These are phyloP conservation scores for Monoplex corrugatus DNA, from an alignment of 2,888 invertebrate genomes.

Conservation along the genomic window DNA sequence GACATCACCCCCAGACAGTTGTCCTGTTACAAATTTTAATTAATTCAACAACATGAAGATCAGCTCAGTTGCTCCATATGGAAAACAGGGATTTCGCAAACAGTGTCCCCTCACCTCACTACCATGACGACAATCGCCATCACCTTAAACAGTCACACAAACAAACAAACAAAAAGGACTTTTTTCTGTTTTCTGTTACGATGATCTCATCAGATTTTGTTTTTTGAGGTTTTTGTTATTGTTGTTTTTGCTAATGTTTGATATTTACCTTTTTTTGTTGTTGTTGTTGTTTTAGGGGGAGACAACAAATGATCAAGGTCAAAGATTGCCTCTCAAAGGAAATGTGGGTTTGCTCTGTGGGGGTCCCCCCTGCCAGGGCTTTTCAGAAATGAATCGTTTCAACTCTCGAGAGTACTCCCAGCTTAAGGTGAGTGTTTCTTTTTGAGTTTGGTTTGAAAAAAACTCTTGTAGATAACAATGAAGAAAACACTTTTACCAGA, in stretches of 20 bases:
- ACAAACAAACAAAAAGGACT: no score
- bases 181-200: neutral
- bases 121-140: no score
- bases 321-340: constrained; percentile 87
- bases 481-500: no score
- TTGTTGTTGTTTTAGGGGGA: constrained; percentile 74
- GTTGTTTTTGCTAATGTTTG: neutral
- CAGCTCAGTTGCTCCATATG: no score
- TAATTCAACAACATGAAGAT: no score
- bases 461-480: no score
- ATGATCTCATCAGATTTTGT: neutral
- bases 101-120: no score
- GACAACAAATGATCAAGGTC: constrained; percentile 76
- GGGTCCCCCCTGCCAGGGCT: constrained; percentile 94
- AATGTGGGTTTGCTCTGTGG: constrained; percentile 92
- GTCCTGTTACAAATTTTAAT: no score
- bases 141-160: no score
- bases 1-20: no score
- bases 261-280: neutral
- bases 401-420: constrained; percentile 91
- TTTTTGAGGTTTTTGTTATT: neutral
- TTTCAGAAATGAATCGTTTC: constrained; percentile 94
- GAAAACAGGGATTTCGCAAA: no score
- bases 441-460: no score
- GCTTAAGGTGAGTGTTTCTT: constrained; percentile 85